Evolutionary conservation across 2,888 invertebrate species (phyloP).

Genomic region (Chorisops tibialis): DNA sequence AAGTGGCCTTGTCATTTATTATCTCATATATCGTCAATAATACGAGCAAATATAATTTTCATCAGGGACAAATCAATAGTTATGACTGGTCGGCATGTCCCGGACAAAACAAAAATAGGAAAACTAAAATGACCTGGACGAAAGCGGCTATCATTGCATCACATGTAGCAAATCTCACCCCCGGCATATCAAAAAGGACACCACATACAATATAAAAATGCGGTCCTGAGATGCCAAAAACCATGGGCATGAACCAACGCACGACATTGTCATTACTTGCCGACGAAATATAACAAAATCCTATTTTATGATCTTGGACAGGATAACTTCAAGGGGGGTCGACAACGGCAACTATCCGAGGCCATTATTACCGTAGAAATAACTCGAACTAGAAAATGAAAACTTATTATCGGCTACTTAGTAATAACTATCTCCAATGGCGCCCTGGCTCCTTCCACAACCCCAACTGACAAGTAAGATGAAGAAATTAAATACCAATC

Average conservation of each 20-base stretch:
- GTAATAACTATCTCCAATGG: not conserved
- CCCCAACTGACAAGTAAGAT: slow-evolving; percentile 19
- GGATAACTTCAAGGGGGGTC: not conserved
- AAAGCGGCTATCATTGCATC: slow-evolving; percentile 1
- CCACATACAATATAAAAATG: slow-evolving; percentile 12
- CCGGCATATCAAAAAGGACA: slow-evolving; percentile 1
- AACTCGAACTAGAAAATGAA: slow-evolving; percentile 26
- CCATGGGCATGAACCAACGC: slow-evolving; percentile 16
- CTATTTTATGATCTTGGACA: slow-evolving; percentile 30
- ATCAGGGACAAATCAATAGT: slow-evolving; percentile 37
- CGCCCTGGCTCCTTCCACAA: not conserved
- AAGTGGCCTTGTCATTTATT: slow-evolving; percentile 31
- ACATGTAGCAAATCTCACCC: not conserved
- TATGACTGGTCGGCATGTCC: slow-evolving; percentile 28
- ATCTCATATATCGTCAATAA: slow-evolving; percentile 31
- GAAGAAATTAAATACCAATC: slow-evolving; percentile 28
- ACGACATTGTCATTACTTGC: slow-evolving; percentile 28
- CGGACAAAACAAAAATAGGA: slow-evolving; percentile 8
- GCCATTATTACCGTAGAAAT: not conserved
- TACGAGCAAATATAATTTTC: slow-evolving; percentile 35
- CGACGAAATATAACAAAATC: slow-evolving; percentile 29
- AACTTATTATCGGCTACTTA: slow-evolving; percentile 29
- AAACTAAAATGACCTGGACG: slow-evolving; percentile 1
- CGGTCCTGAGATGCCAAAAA: not conserved
- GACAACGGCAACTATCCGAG: not conserved